Evolutionary conservation across 2,888 invertebrate genomes (phyloP).

Genomic region (Apamea anceps): DNA sequence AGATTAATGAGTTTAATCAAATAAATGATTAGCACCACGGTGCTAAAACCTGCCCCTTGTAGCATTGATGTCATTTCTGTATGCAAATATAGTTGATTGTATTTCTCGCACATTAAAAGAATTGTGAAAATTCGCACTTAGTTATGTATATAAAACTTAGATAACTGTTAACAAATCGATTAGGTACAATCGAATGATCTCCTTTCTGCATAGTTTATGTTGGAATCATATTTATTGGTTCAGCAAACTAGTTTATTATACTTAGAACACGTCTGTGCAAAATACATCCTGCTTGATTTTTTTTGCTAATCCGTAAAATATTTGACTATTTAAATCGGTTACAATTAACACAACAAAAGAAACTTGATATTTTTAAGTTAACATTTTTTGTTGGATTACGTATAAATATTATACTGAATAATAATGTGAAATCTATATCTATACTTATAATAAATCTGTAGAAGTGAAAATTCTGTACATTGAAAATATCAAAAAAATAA

Average conservation of each 20-base stretch:
- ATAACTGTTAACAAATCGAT: neutral
- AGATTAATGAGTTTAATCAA: neutral
- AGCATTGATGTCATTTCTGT: slow-evolving; percentile 10
- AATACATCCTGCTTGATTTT: slow-evolving; percentile 28
- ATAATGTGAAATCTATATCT: neutral
- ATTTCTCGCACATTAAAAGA: slow-evolving; percentile 5
- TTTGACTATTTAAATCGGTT: slow-evolving; percentile 35
- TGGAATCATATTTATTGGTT: slow-evolving; percentile 1
- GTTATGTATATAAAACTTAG: slow-evolving; percentile 24
- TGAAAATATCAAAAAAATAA: too few relatives aligned
- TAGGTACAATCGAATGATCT: slow-evolving; percentile 1
- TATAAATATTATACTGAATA: neutral
- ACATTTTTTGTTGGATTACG: too few relatives aligned
- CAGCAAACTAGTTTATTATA: slow-evolving; percentile 17
- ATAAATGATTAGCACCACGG: neutral
- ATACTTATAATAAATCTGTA: too few relatives aligned
- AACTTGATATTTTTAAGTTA: neutral
- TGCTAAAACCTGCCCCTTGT: slow-evolving; percentile 16
- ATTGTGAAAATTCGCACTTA: neutral
- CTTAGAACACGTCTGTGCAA: slow-evolving; percentile 6
- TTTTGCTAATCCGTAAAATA: slow-evolving; percentile 25
- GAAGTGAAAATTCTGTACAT: too few relatives aligned
- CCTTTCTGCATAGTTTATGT: neutral
- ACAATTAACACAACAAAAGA: neutral
- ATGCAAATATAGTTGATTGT: neutral